Evolutionary conservation across 2,797 vertebrate species (phyloP).

Genomic region (Tenualosa ilisha): DNA sequence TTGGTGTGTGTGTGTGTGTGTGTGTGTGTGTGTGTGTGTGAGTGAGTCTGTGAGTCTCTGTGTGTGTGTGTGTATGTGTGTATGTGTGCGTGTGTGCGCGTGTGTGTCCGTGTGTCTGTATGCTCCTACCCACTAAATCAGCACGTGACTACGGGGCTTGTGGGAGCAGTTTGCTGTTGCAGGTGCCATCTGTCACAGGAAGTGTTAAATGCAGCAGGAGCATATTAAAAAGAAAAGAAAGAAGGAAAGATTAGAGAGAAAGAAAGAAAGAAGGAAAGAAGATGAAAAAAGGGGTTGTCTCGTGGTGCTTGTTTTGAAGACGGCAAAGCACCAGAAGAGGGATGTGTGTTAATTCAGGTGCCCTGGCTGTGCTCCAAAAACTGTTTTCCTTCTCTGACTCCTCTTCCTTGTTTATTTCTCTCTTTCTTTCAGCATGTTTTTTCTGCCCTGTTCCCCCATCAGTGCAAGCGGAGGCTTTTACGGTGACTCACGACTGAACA

Average conservation of each 20-base stretch:
- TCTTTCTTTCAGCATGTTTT: constrained; percentile 40
- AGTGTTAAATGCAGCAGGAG: constrained; percentile 47
- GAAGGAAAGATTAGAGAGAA: neutral
- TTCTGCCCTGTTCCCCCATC: neutral
- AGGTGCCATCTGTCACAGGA: constrained; percentile 61
- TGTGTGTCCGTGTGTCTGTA: neutral
- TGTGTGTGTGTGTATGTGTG: neutral
- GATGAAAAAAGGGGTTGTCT: constrained; percentile 21
- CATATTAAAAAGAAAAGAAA: constrained; percentile 51
- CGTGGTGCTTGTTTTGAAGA: constrained; percentile 48
- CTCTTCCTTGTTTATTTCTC: neutral
- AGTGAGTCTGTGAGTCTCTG: neutral
- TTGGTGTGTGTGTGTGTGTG: constrained; percentile 5
- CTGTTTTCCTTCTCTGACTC: neutral
- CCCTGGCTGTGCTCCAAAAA: constrained; percentile 45
- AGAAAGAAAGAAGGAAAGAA: no score
- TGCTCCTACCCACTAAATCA: constrained; percentile 14
- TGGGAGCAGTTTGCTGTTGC: constrained; percentile 52
- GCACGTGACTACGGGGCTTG: constrained; percentile 31
- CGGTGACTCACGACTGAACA: neutral
- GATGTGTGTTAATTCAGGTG: constrained; percentile 62
- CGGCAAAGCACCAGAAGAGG: constrained; percentile 31
- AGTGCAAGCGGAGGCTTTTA: neutral
- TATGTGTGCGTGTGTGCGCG: neutral
- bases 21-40: neutral